These are phyloP conservation scores for Triplophysa rosa DNA, from an alignment of 2,113 vertebrate genomes.

Conservation along the genomic window DNA sequence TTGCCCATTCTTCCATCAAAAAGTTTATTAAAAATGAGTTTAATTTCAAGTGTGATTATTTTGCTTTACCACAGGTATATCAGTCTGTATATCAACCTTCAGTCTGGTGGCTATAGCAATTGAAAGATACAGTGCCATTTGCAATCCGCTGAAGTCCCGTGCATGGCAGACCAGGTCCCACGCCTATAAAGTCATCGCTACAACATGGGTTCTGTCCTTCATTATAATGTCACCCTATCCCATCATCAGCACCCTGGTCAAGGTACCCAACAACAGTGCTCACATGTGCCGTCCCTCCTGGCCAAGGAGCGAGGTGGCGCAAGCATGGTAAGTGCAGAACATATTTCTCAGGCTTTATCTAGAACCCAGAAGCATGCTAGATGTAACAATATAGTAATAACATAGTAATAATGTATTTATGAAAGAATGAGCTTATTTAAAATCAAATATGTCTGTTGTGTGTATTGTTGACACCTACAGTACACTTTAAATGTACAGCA, in stretches of 20 bases:
- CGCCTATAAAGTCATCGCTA: conserved; percentile 86
- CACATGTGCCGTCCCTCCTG: conserved; percentile 82
- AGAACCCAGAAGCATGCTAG: neutral
- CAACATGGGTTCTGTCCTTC: conserved; percentile 86
- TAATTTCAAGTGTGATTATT: neutral
- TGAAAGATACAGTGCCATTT: conserved; percentile 96
- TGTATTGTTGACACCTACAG: neutral
- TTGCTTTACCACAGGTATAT: conserved; percentile 77
- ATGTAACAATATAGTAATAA: neutral
- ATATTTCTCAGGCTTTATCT: neutral
- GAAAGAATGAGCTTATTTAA: neutral
- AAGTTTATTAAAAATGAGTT: neutral
- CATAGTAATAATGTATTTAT: neutral
- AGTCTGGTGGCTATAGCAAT: conserved; percentile 94
- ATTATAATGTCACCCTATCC: conserved; percentile 93
- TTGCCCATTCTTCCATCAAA: neutral
- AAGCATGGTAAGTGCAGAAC: conserved; percentile 82
- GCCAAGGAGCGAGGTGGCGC: conserved; percentile 77
- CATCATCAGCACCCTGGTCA: conserved; percentile 76
- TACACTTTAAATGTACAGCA: neutral
- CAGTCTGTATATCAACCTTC: conserved; percentile 94
- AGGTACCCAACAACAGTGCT: conserved; percentile 64
- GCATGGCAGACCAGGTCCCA: conserved; percentile 96
- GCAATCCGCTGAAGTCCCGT: conserved; percentile 89
- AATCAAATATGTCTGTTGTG: no score